A percentile compares a stretch with the other conserved stretches of the same genome.
Conservation (phyloP, 2,797 vertebrate species). For the Synaphobranchus kaupii region DNA sequence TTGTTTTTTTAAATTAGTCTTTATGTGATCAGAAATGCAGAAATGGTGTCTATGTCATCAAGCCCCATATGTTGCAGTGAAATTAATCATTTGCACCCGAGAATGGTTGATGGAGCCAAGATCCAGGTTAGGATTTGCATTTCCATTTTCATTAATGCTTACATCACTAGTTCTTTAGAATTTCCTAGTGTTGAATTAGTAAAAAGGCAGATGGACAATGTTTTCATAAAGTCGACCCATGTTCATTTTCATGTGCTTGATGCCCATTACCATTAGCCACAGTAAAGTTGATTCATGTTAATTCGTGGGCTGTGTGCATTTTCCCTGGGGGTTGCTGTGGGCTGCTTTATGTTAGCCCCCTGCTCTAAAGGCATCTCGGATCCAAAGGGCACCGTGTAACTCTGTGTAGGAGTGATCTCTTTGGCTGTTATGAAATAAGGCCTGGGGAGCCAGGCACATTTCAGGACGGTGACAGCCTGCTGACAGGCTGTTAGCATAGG, state of each 20-base stretch:
- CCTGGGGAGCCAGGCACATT: conserved; percentile 13
- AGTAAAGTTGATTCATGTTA: not conserved
- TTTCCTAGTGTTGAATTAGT: not conserved
- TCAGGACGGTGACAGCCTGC: not conserved
- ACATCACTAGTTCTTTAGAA: not conserved
- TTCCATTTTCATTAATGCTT: not conserved
- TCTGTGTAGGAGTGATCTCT: conserved; percentile 42
- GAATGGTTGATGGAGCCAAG: not conserved
- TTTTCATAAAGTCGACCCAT: not conserved
- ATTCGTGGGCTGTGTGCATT: not conserved
- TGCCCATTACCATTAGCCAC: not conserved
- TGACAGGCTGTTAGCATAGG: not conserved
- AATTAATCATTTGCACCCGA: not conserved
- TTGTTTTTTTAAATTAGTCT: not conserved
- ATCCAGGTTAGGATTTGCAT: not conserved
- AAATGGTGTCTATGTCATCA: too few relatives aligned
- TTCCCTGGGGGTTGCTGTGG: not conserved
- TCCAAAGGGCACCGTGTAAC: not conserved
- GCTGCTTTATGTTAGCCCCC: not conserved
- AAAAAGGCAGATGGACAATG: not conserved
- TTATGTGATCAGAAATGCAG: too few relatives aligned
- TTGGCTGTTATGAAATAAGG: conserved; percentile 44
- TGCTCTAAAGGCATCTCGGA: not conserved
- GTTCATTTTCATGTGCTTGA: not conserved
- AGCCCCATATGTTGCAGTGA: not conserved